Evolutionary conservation across 1,140 invertebrate species (phyloP).

Genomic region (Drosophila sulfurigaster): DNA sequence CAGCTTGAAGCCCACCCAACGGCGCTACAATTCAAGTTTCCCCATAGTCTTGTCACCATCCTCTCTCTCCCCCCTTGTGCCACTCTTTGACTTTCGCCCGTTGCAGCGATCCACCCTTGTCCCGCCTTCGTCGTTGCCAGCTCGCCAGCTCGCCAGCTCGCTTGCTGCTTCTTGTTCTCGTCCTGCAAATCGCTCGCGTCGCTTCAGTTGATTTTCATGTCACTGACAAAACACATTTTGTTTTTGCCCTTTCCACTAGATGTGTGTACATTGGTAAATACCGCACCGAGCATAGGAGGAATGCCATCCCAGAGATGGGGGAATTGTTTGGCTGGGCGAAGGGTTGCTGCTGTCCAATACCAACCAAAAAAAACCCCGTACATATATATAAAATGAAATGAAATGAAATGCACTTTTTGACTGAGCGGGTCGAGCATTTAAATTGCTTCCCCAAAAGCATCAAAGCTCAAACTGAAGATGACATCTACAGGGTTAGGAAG

Average conservation of each 20-base stretch:
- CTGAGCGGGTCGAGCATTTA: conserved; percentile 22
- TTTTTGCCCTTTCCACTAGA: conserved; percentile 40
- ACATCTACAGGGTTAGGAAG: conserved; percentile 1
- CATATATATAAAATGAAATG: not conserved
- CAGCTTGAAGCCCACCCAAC: conserved; percentile 21
- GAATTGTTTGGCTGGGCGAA: not conserved
- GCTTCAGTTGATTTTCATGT: conserved; percentile 78
- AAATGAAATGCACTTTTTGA: conserved; percentile 21
- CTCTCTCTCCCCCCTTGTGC: not conserved
- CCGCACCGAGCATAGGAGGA: conserved; percentile 25
- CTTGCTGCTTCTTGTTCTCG: conserved; percentile 15
- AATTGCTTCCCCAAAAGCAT: conserved; percentile 26
- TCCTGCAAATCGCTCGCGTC: conserved; percentile 61
- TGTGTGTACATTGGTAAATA: conserved; percentile 64
- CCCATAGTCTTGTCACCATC: not conserved
- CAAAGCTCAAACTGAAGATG: conserved; percentile 27
- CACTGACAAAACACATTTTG: conserved; percentile 73
- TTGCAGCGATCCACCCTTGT: conserved; percentile 13
- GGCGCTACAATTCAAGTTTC: conserved; percentile 15
- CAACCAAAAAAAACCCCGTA: not conserved
- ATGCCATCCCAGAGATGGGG: conserved; percentile 6
- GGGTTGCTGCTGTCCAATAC: not conserved
- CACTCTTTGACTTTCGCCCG: not conserved
- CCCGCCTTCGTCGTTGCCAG: not conserved
- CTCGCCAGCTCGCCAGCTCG: not conserved